Evolutionary conservation across 1,140 invertebrate species (phyloP).

Genomic region (Parasteatoda tepidariorum): DNA sequence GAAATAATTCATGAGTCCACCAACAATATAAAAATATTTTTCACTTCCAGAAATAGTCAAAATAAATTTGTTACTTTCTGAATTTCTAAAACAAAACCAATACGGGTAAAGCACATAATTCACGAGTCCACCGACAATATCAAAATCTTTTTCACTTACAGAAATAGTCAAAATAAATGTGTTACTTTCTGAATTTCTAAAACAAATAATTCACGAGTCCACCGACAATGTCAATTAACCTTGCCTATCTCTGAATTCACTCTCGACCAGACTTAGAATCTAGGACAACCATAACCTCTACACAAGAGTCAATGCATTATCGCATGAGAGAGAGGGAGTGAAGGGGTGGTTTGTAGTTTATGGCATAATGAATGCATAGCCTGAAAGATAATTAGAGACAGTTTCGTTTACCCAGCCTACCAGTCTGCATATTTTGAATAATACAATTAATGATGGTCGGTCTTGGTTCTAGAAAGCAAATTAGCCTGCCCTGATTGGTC

Average conservation of each 20-base stretch:
- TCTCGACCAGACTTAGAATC: neutral
- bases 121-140: no score
- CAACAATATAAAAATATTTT: no score
- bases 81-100: no score
- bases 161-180: no score
- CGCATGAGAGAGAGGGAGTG: neutral
- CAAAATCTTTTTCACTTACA: no score
- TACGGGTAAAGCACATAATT: no score
- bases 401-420: constrained; percentile 33
- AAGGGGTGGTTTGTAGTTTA: neutral
- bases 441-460: constrained; percentile 26
- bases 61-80: no score
- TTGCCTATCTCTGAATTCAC: neutral
- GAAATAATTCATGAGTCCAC: no score
- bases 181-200: no score
- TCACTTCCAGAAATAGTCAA: no score
- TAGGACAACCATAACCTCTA: neutral
- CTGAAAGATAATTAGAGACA: constrained; percentile 33
- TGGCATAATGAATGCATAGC: no score
- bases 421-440: constrained; percentile 41
- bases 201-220: neutral
- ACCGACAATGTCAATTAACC: neutral
- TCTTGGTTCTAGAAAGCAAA: neutral
- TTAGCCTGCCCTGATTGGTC: neutral
- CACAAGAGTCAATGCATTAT: neutral